Base-by-base conservation (phyloP, 2,113 vertebrate genomes). In the Phalacrocorax pelagicus region DNA sequence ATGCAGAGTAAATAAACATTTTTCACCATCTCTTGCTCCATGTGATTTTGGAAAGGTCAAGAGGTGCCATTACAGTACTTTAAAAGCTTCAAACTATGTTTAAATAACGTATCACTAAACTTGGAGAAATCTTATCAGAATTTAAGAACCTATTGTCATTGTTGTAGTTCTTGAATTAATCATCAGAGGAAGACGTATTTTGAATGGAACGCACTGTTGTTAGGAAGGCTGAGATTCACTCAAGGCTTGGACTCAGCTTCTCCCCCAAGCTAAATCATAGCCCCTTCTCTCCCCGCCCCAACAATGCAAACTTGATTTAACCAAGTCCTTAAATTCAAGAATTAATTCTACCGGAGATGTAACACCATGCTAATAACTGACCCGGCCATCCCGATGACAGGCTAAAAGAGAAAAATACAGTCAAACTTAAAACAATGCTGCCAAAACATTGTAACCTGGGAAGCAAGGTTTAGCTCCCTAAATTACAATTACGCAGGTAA, bases 31-130 rank as follows among this genome's bases (percentile, higher is more conserved):
- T 97, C 97, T 97, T 95, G 89, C 96, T 98, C 97, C 96, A 77
- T 97, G 98, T 97, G 97, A 98, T 98, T 98, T 97, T 95, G 92
- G 97, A 98, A 98, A 98, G 98, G 98, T 98, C 98, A 98, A 98
- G 98, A 98, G 97, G 96, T 97, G 93, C 97, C 97, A 97, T 98
- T 98, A 98, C 97, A 97, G 96, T 98, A 98, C 98, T 98, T 98
- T 98, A 97, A 98, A 98, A 98, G 97, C 97, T 97, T 97, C 97
- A 98, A 97, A 98, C 98, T 97, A 97, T 97, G 96, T 98, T 98
- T 98, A 98, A 98, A 98, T 97, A 98, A 97, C 75, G 0, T 98
- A 98, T 97, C 97, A 34, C 97, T 98, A 88, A 98, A 97, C 96
- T 97, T 78, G 18, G 95, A 95, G 95, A 97, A 98, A 97, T 95